Evolutionary conservation across 2,113 vertebrate genomes (phyloP).

Genomic region (Himantopus leucocephalus): DNA sequence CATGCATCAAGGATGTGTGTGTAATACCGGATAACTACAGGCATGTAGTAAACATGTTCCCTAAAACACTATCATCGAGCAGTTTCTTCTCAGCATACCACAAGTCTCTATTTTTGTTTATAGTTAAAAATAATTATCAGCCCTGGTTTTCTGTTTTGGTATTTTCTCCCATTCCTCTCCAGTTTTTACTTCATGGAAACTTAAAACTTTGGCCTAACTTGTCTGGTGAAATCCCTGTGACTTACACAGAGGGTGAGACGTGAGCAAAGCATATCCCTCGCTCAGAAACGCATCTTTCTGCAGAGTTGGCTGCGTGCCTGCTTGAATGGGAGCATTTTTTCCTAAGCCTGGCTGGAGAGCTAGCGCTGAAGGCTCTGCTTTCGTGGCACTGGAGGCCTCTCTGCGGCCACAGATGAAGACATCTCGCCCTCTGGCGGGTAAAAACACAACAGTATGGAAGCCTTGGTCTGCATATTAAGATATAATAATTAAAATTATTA

Average conservation of each 20-base stretch:
- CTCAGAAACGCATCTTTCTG: background rate
- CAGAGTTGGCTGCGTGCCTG: background rate
- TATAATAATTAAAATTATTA: background rate
- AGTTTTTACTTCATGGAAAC: background rate
- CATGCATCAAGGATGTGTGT: background rate
- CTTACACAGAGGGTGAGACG: background rate
- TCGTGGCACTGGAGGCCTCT: background rate
- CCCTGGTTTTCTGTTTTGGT: background rate
- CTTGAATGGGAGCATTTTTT: background rate
- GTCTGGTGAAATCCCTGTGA: background rate
- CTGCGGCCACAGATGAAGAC: background rate
- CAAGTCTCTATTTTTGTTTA: background rate
- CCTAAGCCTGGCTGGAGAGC: background rate
- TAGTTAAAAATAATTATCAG: background rate
- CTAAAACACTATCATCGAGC: background rate
- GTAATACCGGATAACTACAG: rapidly evolving
- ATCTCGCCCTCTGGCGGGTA: conserved; percentile 57
- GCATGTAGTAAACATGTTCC: background rate
- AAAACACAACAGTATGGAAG: background rate
- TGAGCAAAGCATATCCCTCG: background rate
- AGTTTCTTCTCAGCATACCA: background rate
- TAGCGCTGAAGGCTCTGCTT: background rate
- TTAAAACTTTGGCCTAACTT: background rate
- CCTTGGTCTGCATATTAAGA: background rate
- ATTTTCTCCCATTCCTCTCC: background rate